Conservation (phyloP, 2,888 invertebrate genomes). For the Ptychoptera contaminata region DNA sequence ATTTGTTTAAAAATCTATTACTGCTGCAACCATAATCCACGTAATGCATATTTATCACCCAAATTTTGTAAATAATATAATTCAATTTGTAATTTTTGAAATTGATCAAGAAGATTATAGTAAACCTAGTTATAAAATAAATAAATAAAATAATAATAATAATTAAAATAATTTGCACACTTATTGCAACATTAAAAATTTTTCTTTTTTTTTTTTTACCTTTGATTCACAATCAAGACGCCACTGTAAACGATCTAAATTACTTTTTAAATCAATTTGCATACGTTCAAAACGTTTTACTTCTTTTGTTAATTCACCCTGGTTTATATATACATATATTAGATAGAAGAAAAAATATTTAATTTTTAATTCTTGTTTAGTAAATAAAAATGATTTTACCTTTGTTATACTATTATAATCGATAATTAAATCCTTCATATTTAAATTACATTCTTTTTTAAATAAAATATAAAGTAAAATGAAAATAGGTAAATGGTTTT, state of each 20-base stretch:
- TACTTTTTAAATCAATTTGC: slow-evolving; percentile 10
- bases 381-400: slow-evolving; percentile 4
- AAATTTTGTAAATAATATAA: slow-evolving; percentile 10
- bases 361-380: background rate
- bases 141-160: background rate
- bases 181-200: background rate
- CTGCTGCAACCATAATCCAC: slow-evolving; percentile 1
- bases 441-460: slow-evolving; percentile 8
- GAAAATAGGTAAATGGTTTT: too few species aligned
- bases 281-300: slow-evolving; percentile 10
- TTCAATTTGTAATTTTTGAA: slow-evolving; percentile 10
- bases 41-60: slow-evolving; percentile 1
- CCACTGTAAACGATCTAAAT: slow-evolving; percentile 10
- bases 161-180: background rate
- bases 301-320: slow-evolving; percentile 10
- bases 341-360: background rate
- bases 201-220: slow-evolving; percentile 2
- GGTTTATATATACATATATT: background rate
- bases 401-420: slow-evolving; percentile 11
- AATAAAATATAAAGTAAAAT: background rate
- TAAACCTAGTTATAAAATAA: slow-evolving; percentile 4
- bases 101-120: slow-evolving; percentile 9
- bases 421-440: slow-evolving; percentile 9
- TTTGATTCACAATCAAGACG: slow-evolving; percentile 10
- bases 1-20: background rate